Evolutionary conservation across 1,140 invertebrate genomes (phyloP), one percentile per base, ranked within the genome.

Genomic region (Drosophila parvula): DNA sequence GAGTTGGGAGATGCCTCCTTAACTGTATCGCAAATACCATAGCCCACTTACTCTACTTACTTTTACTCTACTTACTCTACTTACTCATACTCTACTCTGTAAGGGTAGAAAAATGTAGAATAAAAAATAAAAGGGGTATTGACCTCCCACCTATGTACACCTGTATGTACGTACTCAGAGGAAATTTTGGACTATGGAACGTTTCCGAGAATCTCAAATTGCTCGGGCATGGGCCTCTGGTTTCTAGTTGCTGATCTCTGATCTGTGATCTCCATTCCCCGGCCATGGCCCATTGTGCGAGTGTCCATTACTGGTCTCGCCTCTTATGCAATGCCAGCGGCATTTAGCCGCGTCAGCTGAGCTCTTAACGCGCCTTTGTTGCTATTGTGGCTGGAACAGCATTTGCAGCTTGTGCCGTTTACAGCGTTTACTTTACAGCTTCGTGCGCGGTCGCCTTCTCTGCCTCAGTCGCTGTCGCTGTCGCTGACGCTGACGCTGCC

Each of bases 401-500:
- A 81, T 85, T 85, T 81, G 74, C 74, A 81, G 81, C 81, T 62
- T 62, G 81, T 81, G 77, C 63, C 81, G 74, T 76, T 84, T 74
- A 64, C 81, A 77, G 71, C 68, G 53, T 51, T 79, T 80, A 51
- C 80, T 63, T 62, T 69, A 58, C 78, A 65, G 44, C 56, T 57
- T 16, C 40, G 36, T 48, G 44, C 10, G 48, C 32, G 30, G 57
- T 43, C 18, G 63, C 28, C 27, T 50, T 47, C 59, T 34, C 56
- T 44, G 58, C 38, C 50, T 45, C 10, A 4, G 32, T 12, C 32
- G 41, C 27, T 36, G 58, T 11, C 14, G 48, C 48, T 32, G 70
- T 22, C 22, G 22, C 43, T 47, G 50, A 12, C 45, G 41, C 56
- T 34, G 30, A 12, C 45, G 41, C 56, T 34, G 30, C 45, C 40